Evolutionary conservation across 2,113 vertebrate species (phyloP).

Genomic region (Saccopteryx leptura): DNA sequence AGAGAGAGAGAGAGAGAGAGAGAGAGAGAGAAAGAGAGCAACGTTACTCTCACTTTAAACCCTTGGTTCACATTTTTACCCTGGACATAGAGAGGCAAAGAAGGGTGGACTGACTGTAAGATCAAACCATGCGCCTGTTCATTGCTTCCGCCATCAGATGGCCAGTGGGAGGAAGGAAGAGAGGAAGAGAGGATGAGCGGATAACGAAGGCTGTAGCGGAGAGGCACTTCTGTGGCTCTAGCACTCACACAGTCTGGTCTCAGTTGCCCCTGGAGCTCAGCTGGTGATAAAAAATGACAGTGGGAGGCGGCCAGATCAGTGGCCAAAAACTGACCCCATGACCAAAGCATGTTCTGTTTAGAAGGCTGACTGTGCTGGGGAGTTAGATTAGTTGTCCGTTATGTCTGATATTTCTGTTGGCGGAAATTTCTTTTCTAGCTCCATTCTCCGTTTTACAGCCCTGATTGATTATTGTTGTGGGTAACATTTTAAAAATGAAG

Average conservation of each 20-base stretch:
- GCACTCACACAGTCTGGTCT: neutral
- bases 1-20: neutral
- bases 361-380: neutral
- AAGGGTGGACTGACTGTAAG: neutral
- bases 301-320: neutral
- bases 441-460: neutral
- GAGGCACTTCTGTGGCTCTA: neutral
- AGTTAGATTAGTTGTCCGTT: neutral
- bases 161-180: neutral
- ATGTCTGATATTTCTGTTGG: neutral
- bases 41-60: neutral
- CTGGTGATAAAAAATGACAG: neutral
- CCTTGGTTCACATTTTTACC: neutral
- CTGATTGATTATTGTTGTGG: neutral
- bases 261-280: neutral
- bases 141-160: neutral
- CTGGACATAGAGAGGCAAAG: neutral
- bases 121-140: neutral
- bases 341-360: neutral
- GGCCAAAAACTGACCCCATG: neutral
- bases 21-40: neutral
- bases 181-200: neutral
- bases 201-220: neutral
- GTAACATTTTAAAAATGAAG: slow-evolving; percentile 51
- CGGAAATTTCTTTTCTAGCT: slow-evolving; percentile 5